phyloP scores from a whole-genome alignment of 1,140 invertebrate genomes.

The Ceratitis capitata region DNA sequence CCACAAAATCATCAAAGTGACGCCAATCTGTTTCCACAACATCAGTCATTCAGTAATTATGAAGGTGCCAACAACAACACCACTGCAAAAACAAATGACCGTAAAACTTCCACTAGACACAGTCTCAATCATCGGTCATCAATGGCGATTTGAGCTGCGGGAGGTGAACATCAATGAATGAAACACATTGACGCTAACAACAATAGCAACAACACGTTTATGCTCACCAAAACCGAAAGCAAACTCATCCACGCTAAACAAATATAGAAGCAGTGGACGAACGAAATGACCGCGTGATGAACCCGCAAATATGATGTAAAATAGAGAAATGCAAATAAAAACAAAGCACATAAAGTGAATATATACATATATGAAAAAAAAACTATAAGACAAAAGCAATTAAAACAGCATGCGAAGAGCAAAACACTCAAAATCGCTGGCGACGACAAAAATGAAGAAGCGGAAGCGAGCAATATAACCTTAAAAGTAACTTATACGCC shows the following conservation, averaged over 20 bases:
- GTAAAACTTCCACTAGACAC: background rate
- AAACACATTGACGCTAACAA: background rate
- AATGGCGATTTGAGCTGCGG: background rate
- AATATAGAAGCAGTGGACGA: background rate
- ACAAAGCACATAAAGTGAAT: background rate
- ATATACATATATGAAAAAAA: background rate
- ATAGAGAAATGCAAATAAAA: background rate
- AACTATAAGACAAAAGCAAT: background rate
- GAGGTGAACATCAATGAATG: background rate
- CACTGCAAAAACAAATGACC: background rate
- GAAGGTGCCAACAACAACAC: background rate
- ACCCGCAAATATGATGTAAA: background rate
- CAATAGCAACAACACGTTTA: background rate
- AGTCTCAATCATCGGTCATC: background rate
- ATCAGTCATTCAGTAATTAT: background rate
- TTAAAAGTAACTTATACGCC: constrained; percentile 2
- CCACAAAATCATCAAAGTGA: background rate
- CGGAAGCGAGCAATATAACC: background rate
- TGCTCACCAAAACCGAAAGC: background rate
- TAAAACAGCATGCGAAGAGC: background rate
- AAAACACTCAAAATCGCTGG: background rate
- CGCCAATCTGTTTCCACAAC: background rate
- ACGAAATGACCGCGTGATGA: background rate
- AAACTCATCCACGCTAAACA: background rate
- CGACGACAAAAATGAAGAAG: background rate